Conservation (phyloP, 2,113 vertebrate species). For the Neodon shergylaensis region DNA sequence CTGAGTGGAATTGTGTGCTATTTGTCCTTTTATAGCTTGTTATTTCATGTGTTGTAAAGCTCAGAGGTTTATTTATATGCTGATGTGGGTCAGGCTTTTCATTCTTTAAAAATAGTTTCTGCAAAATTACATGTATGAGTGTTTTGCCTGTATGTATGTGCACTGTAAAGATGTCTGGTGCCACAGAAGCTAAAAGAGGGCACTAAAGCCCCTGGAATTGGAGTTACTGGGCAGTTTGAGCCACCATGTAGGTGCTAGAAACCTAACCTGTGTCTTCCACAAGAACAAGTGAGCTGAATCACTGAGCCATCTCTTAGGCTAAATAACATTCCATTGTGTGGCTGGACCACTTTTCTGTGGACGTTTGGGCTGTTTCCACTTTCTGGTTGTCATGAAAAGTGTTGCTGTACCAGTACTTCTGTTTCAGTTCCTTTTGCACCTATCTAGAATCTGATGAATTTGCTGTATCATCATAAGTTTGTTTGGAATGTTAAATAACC, state of each 20-base stretch:
- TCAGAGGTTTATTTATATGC: background rate
- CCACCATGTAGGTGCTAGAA: background rate
- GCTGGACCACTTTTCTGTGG: background rate
- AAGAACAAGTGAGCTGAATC: background rate
- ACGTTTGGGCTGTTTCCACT: background rate
- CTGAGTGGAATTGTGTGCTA: background rate
- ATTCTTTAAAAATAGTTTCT: background rate
- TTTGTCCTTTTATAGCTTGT: background rate
- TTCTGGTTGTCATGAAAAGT: background rate
- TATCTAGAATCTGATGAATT: background rate
- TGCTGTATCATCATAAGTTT: background rate
- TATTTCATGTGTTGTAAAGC: background rate
- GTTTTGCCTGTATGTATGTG: background rate
- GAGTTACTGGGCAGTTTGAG: background rate
- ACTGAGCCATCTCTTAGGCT: background rate
- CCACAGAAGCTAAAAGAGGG: background rate
- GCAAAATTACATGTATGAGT: background rate
- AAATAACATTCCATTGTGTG: background rate
- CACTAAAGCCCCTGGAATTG: background rate
- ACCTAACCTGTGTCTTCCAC: background rate
- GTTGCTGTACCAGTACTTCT: background rate
- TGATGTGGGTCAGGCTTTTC: background rate
- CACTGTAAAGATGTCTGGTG: background rate
- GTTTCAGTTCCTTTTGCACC: background rate
- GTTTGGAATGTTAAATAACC: conserved; percentile 2